Evolutionary conservation across 2,113 vertebrate genomes (phyloP), one percentile per base, ranked within the genome.

Genomic region (Heterocephalus glaber): DNA sequence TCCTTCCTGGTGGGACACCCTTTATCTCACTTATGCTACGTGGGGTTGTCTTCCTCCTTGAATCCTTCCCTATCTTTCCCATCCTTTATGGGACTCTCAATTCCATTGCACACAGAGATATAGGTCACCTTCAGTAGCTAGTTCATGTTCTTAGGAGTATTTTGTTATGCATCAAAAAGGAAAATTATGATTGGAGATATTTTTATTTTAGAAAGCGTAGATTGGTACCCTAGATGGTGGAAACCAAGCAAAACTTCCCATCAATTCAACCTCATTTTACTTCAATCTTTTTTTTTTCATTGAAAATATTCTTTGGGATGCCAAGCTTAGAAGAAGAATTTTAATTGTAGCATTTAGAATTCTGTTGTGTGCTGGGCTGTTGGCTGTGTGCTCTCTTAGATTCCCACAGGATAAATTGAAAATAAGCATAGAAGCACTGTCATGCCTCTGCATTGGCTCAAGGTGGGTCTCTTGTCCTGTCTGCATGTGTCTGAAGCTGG

Each of bases 181-280:
- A 5, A 7, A 17, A 82, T 41, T n/a, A 16, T 61, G 76, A 97
- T 93, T 86, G 77, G 0, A 1, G 9, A 47, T 65, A 54, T 35
- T 66, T 93, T 97, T 94, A 95, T 92, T 60, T 41, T 85, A 79
- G 41, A 35, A 28, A 97, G 82, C 74, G 38, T 17, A 89, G 12
- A 83, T 13, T 8, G 58, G 68, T 74, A 65, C 5, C 90, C 90
- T 68, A 97, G 95, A 74, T n/a, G 56, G 52, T 66, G 33, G 33
- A 90, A 97, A 68, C 1, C 2, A 98, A 94, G 68, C 52, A 93
- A 97, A 98, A 97, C 66, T 74, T 68, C 28, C 68, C 90, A 91
- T 35, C 89, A 93, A 52, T 80, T 65, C 4, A 95, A 89, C 89
- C 81, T 58, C 2, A 77, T 87, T 95, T 44, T 85, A 96, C 82